Percentiles rank a stretch among this genome's conserved stretches.
phyloP scores from a whole-genome alignment of 2,797 vertebrate species.

The Danio tinwini region DNA sequence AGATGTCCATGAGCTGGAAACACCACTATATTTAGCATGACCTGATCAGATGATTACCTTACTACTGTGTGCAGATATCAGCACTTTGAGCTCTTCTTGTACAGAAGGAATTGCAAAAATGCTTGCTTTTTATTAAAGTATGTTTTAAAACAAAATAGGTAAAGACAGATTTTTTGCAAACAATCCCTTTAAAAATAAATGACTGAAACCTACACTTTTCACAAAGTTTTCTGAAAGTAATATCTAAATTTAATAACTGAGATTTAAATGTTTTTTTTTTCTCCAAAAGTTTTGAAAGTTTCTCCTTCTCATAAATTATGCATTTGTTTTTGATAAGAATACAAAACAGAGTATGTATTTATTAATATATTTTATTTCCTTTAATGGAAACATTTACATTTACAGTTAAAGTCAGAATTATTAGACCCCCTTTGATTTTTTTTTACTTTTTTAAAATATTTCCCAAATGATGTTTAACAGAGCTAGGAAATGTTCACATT shows the following conservation, averaged over 20 bases:
- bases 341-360: neutral
- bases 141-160: neutral
- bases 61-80: neutral
- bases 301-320: neutral
- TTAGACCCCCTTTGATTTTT: too few species aligned
- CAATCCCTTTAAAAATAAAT: neutral
- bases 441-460: too few species aligned
- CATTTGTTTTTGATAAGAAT: neutral
- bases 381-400: too few species aligned
- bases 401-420: too few species aligned
- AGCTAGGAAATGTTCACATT: too few species aligned
- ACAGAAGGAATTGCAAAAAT: neutral
- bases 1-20: conserved; percentile 14
- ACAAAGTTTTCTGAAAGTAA: neutral
- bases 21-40: conserved; percentile 33
- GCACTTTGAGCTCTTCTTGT: neutral
- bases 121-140: neutral
- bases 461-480: too few species aligned
- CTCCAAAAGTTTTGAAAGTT: neutral
- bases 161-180: neutral
- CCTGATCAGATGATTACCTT: conserved; percentile 12
- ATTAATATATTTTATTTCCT: neutral
- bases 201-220: neutral
- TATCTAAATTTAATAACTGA: neutral
- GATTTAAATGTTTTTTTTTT: neutral